These are phyloP conservation scores for Equus przewalskii DNA, from an alignment of 2,113 vertebrate genomes.

Conservation along the genomic window DNA sequence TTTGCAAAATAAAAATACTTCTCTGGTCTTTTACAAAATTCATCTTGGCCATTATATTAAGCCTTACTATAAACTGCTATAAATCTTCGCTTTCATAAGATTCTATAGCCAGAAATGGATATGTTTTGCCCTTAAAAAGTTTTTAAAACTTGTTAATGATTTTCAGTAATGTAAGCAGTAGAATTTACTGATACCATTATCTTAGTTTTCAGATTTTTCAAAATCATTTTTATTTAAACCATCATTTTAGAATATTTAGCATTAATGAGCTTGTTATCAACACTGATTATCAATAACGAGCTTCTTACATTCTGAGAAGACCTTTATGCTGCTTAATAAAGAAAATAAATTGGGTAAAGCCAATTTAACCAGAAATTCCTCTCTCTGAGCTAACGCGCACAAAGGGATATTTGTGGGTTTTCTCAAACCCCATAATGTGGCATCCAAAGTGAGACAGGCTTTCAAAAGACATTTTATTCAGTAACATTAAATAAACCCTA, in stretches of 20 bases:
- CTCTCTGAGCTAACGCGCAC: background rate
- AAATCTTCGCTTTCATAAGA: background rate
- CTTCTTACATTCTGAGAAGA: background rate
- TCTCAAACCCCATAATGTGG: background rate
- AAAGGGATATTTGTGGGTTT: background rate
- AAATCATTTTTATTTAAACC: background rate
- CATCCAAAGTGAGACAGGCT: background rate
- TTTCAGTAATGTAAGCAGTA: background rate
- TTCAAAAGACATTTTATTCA: constrained; percentile 1
- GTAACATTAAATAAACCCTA: background rate
- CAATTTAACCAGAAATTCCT: background rate
- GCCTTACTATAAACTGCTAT: background rate
- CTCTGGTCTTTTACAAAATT: background rate
- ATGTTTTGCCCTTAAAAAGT: background rate
- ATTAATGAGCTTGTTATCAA: background rate
- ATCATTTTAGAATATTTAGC: background rate
- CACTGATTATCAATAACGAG: background rate
- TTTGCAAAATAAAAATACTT: constrained; percentile 39
- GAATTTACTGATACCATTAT: background rate
- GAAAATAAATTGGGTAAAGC: background rate
- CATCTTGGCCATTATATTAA: background rate
- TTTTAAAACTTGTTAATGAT: background rate
- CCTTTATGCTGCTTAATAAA: background rate
- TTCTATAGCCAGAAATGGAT: background rate
- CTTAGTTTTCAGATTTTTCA: constrained; percentile 19